phyloP scores from a whole-genome alignment of 1,140 invertebrate species.

The Diprion similis region DNA sequence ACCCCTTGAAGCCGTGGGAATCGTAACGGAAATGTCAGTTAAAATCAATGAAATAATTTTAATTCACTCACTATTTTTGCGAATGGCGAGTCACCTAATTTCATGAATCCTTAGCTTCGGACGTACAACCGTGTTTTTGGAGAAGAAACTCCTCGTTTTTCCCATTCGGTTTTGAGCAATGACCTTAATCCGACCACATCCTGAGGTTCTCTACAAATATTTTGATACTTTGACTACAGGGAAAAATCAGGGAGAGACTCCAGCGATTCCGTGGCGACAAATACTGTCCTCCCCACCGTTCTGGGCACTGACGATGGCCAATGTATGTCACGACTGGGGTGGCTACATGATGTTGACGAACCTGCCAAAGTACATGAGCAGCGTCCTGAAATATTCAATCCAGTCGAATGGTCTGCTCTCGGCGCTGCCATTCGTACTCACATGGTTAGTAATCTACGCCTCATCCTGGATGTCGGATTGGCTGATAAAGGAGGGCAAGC shows the following conservation, averaged over 20 bases:
- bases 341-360: constrained; percentile 90
- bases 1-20: too few relatives aligned
- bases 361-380: constrained; percentile 87
- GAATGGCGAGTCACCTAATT: too few relatives aligned
- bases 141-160: too few relatives aligned
- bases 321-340: constrained; percentile 87
- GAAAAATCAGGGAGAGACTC: background rate
- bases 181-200: too few relatives aligned
- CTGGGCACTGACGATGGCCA: constrained; percentile 72
- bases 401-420: constrained; percentile 71
- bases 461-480: constrained; percentile 71
- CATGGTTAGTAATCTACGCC: constrained; percentile 74
- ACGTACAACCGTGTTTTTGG: too few relatives aligned
- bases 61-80: too few relatives aligned
- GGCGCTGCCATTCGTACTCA: constrained; percentile 71
- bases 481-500: constrained; percentile 64
- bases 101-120: too few relatives aligned
- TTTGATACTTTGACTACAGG: constrained; percentile 10
- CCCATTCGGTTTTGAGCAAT: too few relatives aligned
- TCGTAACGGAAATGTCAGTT: too few relatives aligned
- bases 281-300: constrained; percentile 77
- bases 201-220: too few relatives aligned
- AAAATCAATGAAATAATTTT: too few relatives aligned
- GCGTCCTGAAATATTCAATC: constrained; percentile 84
- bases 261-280: constrained; percentile 67